Percentiles rank a stretch among this genome's conserved stretches.
Conservation (phyloP, 2,797 vertebrate species). For the Peromyscus attwateri region DNA sequence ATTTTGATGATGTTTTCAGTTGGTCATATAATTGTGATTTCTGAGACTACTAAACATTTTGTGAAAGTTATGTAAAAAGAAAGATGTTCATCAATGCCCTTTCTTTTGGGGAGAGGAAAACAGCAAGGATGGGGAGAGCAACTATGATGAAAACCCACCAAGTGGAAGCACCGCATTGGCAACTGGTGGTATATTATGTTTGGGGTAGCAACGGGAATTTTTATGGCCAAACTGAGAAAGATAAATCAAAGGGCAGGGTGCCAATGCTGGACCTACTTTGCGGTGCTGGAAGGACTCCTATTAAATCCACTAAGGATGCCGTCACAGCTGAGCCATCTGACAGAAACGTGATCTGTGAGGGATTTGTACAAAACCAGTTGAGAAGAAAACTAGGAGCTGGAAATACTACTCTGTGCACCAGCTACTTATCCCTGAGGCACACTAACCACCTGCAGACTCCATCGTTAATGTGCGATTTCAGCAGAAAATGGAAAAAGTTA, state of each 20-base stretch:
- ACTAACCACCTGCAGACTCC: too few species aligned
- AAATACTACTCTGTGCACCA: background rate
- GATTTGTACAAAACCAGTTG: constrained; percentile 13
- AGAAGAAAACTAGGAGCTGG: background rate
- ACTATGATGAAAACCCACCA: background rate
- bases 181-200: background rate
- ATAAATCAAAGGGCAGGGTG: background rate
- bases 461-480: background rate
- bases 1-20: background rate
- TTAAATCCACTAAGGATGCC: constrained; percentile 24
- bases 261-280: background rate
- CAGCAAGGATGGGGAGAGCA: background rate
- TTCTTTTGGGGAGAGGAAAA: background rate
- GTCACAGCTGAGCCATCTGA: background rate
- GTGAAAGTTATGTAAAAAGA: background rate
- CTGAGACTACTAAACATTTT: background rate
- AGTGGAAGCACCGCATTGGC: background rate
- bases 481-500: background rate
- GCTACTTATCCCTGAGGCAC: background rate
- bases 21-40: background rate
- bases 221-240: background rate
- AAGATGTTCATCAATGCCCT: background rate
- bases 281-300: background rate
- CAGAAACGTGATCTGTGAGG: background rate
- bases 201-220: background rate